These are phyloP conservation scores for Phthorimaea operculella DNA, from an alignment of 1,140 invertebrate species.

Conservation along the genomic window DNA sequence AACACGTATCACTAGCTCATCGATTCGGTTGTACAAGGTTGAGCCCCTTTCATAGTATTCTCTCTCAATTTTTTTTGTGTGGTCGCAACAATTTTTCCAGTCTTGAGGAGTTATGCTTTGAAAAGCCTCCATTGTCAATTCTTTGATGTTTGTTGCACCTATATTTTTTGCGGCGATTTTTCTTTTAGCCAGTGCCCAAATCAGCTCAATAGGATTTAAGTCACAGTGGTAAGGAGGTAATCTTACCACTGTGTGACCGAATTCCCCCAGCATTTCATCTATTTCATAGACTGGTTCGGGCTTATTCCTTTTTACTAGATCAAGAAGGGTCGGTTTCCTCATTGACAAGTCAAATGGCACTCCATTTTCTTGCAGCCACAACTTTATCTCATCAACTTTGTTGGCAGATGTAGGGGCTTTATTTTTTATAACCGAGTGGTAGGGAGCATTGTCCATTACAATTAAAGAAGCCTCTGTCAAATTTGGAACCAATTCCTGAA, in stretches of 20 bases:
- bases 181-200: conserved; percentile 36
- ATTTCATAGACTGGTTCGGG: conserved; percentile 11
- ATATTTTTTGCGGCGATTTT: conserved; percentile 12
- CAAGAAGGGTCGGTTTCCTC: conserved; percentile 4
- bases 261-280: conserved; percentile 11
- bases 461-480: neutral
- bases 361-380: conserved; percentile 8
- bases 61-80: conserved; percentile 2
- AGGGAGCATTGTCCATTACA: neutral
- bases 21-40: neutral
- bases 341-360: conserved; percentile 3
- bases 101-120: neutral
- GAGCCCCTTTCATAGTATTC: conserved; percentile 2
- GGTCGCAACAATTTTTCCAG: neutral
- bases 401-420: conserved; percentile 2
- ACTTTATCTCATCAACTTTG: conserved; percentile 3
- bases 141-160: conserved; percentile 9
- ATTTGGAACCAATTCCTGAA: neutral
- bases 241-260: conserved; percentile 25
- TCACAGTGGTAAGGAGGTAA: conserved; percentile 43
- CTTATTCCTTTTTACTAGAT: conserved; percentile 13
- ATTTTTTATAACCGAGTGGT: neutral
- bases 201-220: conserved; percentile 46
- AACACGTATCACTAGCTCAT: neutral
- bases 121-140: conserved; percentile 10